Base-by-base conservation (phyloP, 2,797 vertebrate species). In the Takifugu rubripes region DNA sequence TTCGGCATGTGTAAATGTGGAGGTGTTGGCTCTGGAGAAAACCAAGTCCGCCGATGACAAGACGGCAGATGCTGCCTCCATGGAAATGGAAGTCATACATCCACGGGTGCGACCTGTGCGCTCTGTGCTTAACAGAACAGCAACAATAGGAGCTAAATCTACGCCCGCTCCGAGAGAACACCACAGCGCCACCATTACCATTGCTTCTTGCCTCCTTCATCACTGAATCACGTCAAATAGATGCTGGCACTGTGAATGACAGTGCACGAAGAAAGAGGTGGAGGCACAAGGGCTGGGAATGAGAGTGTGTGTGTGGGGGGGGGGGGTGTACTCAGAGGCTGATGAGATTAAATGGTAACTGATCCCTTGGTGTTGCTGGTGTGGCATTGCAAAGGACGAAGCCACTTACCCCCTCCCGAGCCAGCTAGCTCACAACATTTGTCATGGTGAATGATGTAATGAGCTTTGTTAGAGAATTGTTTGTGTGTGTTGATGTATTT, bases 321-420 rank as follows among this genome's bases (percentile, higher is more conserved):
- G 29, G 25, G 59, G 49, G 26, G 51, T 57, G 64, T 62, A 40
- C 62, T 70, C 64, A 68, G 25, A 59, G 49, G 40, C 59, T 77
- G 68, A 78, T 75, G 68, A 64, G 67, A 76, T 65, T 75, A 53
- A 68, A 65, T 73, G 57, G 76, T 68, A 71, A 79, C 61, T 62
- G 68, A 80, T 75, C 75, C 62, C 47, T 66, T 3, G 31, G 57
- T 57, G 60, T 69, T 67, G 50, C 66, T 53, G 64, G 70, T 54
- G 46, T 47, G 47, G 53, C 33, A 51, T 51, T 57, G 60, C 62
- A 51, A 57, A 74, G 73, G 59, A 63, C 24, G 17, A 72, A 63
- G 66, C 46, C 46, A 45, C 61, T 42, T 52, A 48, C 79, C 66
- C 45, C 62, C 33, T 68, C 57, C 49, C 57, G 72, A 57, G 56